These are phyloP conservation scores for Metopolophium dirhodum DNA, from an alignment of 1,140 invertebrate species.

Conservation along the genomic window DNA sequence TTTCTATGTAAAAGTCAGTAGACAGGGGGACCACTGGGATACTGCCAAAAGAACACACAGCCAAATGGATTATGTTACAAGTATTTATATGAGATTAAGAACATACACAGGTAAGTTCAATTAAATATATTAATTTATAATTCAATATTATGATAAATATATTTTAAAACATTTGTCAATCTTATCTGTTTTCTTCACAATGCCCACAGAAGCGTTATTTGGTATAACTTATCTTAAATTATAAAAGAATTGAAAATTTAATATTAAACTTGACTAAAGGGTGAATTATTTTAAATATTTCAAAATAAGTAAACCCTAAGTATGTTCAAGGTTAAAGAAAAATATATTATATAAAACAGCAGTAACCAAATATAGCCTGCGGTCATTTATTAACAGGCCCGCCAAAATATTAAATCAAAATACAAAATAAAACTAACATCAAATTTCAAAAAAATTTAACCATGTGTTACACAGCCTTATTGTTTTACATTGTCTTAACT, in stretches of 20 bases:
- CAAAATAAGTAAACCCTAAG: no score
- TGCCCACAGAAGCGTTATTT: background rate
- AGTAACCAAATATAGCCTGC: no score
- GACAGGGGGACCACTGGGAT: slow-evolving; percentile 5
- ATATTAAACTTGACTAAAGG: background rate
- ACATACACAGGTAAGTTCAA: slow-evolving; percentile 14
- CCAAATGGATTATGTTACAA: slow-evolving; percentile 55
- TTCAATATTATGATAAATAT: background rate
- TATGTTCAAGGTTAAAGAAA: no score
- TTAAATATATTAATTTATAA: background rate
- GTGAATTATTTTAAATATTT: no score
- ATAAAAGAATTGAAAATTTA: background rate
- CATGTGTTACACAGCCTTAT: no score
- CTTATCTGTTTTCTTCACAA: background rate
- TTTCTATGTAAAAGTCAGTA: slow-evolving; percentile 6
- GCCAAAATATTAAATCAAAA: no score
- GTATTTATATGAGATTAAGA: slow-evolving; percentile 21
- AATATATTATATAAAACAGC: no score
- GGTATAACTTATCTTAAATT: background rate
- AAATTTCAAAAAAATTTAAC: no score
- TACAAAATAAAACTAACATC: no score
- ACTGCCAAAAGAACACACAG: slow-evolving; percentile 25
- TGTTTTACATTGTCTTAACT: no score
- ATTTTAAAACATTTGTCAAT: background rate
- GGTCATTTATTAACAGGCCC: no score